Conservation (phyloP, 2,888 invertebrate genomes). For the Arctia plantaginis region DNA sequence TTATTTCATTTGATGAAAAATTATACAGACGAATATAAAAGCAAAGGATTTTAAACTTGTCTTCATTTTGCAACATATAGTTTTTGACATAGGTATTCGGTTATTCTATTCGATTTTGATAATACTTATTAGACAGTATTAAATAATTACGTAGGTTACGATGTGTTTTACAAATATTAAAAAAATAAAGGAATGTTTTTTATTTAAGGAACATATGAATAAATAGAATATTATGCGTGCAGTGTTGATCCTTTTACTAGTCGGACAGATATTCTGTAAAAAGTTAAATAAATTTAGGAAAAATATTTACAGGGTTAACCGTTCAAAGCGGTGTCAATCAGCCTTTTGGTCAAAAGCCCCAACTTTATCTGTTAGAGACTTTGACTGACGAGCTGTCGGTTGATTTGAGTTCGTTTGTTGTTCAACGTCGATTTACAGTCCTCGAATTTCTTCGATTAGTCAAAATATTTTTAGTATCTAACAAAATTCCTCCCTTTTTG, state of each 20-base stretch:
- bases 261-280: neutral
- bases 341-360: slow-evolving; percentile 7
- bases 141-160: no score
- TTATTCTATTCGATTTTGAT: neutral
- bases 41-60: neutral
- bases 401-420: slow-evolving; percentile 13
- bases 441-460: slow-evolving; percentile 2
- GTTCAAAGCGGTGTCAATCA: slow-evolving; percentile 16
- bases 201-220: no score
- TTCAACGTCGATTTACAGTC: neutral
- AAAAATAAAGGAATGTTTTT: no score
- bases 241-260: neutral
- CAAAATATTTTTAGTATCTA: neutral
- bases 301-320: neutral
- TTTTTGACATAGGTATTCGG: no score
- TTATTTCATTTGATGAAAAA: neutral
- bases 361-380: slow-evolving; percentile 14
- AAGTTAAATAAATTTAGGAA: neutral
- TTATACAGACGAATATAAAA: neutral
- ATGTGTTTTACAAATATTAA: no score
- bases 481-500: neutral
- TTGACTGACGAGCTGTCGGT: slow-evolving; percentile 13
- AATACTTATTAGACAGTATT: no score
- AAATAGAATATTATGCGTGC: neutral
- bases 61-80: neutral